Evolutionary conservation across 2,113 vertebrate species (phyloP), one percentile per base, ranked within the genome.

Genomic region (Microtus ochrogaster): DNA sequence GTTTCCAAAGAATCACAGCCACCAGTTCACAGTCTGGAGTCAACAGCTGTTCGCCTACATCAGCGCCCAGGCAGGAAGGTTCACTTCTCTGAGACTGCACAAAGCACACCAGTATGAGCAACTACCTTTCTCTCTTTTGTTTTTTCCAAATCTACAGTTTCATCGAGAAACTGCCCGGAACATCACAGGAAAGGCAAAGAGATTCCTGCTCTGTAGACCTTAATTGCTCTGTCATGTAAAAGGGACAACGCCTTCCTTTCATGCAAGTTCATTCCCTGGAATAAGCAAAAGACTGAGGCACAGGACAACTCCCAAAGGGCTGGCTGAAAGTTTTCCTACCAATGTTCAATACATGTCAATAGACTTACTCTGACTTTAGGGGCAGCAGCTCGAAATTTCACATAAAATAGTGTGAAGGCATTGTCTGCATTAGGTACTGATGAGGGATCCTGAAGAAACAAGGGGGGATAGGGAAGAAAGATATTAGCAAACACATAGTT

Each of bases 371-470:
- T 99, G 97, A 99, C 99, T 99, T 99, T 99, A 65, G 99, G 99
- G 96, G 99, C 99, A 96, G 99, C 99, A 83, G 99, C 99, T 99
- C 99, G 98, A 97, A 99, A 99, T 97, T 99, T 99, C 36, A 99
- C 99, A 94, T 99, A 99, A 97, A 99, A 99, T 11, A 99, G 98
- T 0, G 99, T 99, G 96, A 99, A 99, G 96, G 99, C 99, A 94
- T 99, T 99, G 98, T 99, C 99, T 97, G 99, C 98, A 92, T 99
- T 99, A 66, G 99, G 98, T 97, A 98, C 96, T 89, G 98, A 98
- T 97, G 99, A 98, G 97, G 99, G 99, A 97, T 99, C 99, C 99
- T 99, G 96, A 87, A 92, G 77, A 97, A 97, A 97, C 91, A 88
- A 74, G 17, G 3, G 3, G 28, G 19, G 22, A 94, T 0, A 74